Base-by-base conservation (phyloP, 2,797 vertebrate species). In the Glyptemys insculpta region DNA sequence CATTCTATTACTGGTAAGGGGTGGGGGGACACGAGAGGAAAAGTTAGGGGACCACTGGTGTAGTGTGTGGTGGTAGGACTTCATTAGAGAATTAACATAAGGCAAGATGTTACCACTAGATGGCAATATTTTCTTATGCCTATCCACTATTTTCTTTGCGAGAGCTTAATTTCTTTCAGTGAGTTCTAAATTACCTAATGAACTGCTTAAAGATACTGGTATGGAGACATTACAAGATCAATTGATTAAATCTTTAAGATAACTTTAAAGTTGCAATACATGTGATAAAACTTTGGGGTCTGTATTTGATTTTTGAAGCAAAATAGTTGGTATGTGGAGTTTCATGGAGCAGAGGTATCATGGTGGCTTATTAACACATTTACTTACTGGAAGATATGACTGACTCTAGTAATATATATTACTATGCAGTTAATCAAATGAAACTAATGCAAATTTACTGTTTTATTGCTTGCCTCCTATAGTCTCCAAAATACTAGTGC, bases 91-190 rank as follows among this genome's bases (percentile, higher is more conserved):
- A 1, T 1, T 1, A 1, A 1, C 3, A 65, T 47, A 49, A 29
- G 2, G 49, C 81, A 2, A 25, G 16, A 18, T 25, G 1, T 7
- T 1, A 86, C 96, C 97, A 86, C 80, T 95, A 98, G 97, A 19
- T 96, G 96, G 95, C 95, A 72, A 34, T 89, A 81, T 83, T 68
- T 72, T 52, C 90, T 10, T 82, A 85, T 37, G 16, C 37, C 49
- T 81, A 50, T 31, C 29, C 31, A 15, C 41, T 76, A 7, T 52
- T 27, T n/a, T 44, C 44, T 50, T 81, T 29, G 25, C 3, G 52
- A 10, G 4, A 6, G 31, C 47, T 54, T 7, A 31, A 29, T 16
- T 23, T 34, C 56, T 54, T 83, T 47, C 78, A 29, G 56, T 31
- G 56, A 52, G 23, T 27, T 29, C 6, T 21, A 19, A 56, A 21